phyloP scores from a whole-genome alignment of 2,113 vertebrate species.

The Albula glossodonta region DNA sequence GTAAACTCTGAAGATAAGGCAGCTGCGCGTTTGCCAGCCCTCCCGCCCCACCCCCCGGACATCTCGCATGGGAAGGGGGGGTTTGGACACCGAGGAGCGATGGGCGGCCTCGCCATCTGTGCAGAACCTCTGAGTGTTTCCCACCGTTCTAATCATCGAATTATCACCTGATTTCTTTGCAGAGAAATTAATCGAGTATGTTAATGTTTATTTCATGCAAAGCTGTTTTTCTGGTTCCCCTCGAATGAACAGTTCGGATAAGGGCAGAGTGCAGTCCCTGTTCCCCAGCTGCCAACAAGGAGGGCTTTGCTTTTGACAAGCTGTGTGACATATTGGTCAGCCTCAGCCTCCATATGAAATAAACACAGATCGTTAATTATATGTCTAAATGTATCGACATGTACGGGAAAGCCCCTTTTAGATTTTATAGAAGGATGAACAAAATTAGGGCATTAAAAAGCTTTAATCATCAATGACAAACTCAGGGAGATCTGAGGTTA shows the following conservation, averaged over 20 bases:
- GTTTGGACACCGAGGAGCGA: background rate
- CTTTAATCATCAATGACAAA: slow-evolving; percentile 13
- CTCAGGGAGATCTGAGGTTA: slow-evolving; percentile 2
- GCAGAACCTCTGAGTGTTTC: background rate
- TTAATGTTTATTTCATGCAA: slow-evolving; percentile 14
- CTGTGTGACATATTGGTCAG: background rate
- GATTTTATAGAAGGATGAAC: slow-evolving; percentile 6
- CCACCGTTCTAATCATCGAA: slow-evolving; percentile 27
- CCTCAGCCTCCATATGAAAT: background rate
- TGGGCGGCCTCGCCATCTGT: slow-evolving; percentile 17
- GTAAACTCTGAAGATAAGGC: background rate
- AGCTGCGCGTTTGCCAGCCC: background rate
- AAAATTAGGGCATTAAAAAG: slow-evolving; percentile 17
- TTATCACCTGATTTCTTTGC: slow-evolving; percentile 18
- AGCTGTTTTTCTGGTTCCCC: background rate
- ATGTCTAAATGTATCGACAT: background rate
- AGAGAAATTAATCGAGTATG: slow-evolving; percentile 15
- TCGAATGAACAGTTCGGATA: background rate
- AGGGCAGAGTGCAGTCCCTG: background rate
- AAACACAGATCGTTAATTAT: background rate
- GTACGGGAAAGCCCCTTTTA: background rate
- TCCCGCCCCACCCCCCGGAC: background rate
- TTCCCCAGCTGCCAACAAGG: background rate
- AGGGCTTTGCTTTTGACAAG: background rate
- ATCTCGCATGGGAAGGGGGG: background rate